Percentiles rank a stretch among this genome's conserved stretches.
Conservation (phyloP, 2,888 invertebrate species). For the Dynastes grantii region DNA sequence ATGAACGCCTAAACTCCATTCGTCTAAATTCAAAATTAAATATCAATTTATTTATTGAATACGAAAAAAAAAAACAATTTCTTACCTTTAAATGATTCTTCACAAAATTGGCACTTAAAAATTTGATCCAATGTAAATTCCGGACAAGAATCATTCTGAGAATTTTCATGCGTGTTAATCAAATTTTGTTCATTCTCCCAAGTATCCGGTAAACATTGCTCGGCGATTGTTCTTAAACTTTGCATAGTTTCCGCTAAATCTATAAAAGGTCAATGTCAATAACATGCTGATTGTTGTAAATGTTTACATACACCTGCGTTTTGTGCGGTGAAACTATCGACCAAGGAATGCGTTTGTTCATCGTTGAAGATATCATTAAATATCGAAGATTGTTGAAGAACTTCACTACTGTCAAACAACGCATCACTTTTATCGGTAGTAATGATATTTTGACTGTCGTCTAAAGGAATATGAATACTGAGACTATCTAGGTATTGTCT, state of each 20-base stretch:
- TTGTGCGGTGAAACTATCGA: constrained; percentile 66
- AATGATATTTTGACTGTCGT: constrained; percentile 58
- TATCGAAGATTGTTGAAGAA: constrained; percentile 65
- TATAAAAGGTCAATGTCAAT: constrained; percentile 20
- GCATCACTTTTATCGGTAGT: constrained; percentile 63
- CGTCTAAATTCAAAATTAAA: constrained; percentile 60
- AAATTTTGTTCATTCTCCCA: constrained; percentile 67
- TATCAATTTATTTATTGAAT: background rate
- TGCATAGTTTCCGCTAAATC: constrained; percentile 69
- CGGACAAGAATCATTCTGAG: constrained; percentile 61
- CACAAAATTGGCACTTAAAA: constrained; percentile 68
- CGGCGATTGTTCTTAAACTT: constrained; percentile 68
- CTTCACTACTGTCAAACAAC: constrained; percentile 65
- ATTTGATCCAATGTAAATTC: constrained; percentile 64
- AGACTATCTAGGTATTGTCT: constrained; percentile 65
- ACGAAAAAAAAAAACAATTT: background rate
- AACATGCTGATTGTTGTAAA: background rate
- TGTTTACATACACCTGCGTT: constrained; percentile 61
- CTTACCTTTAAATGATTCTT: constrained; percentile 66
- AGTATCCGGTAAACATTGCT: constrained; percentile 68
- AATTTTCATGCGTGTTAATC: constrained; percentile 60
- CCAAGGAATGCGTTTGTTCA: constrained; percentile 65
- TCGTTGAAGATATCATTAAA: constrained; percentile 69
- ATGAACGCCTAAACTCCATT: constrained; percentile 67
- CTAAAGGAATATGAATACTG: constrained; percentile 60